phyloP scores from a whole-genome alignment of 2,888 invertebrate genomes.

The Chalcosyrphus nemorum region DNA sequence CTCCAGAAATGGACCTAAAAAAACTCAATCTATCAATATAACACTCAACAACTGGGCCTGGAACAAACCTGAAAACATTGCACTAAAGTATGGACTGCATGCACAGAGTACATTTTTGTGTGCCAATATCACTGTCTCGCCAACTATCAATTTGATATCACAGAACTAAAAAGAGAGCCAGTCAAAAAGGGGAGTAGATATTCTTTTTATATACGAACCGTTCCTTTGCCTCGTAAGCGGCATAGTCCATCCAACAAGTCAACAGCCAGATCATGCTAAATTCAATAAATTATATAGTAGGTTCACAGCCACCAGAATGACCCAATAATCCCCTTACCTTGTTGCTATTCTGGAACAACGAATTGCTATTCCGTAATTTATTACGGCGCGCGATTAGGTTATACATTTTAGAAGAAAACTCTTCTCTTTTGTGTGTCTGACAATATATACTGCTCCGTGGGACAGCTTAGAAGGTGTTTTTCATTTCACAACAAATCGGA shows the following conservation, averaged over 20 bases:
- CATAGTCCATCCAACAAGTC: constrained; percentile 38
- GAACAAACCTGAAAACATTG: constrained; percentile 76
- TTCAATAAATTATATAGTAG: background rate
- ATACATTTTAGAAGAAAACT: constrained; percentile 25
- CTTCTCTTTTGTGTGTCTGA: background rate
- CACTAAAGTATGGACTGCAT: constrained; percentile 76
- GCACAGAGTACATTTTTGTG: constrained; percentile 76
- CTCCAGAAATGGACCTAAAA: constrained; percentile 75
- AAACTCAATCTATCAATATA: background rate
- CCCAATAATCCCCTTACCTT: constrained; percentile 5
- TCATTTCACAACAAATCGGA: constrained; percentile 40
- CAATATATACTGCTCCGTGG: background rate
- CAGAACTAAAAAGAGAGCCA: too few relatives aligned
- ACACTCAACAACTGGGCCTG: too few relatives aligned
- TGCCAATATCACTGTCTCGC: constrained; percentile 71
- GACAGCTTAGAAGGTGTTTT: background rate
- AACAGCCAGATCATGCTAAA: constrained; percentile 16
- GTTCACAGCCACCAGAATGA: too few relatives aligned
- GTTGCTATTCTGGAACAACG: constrained; percentile 22
- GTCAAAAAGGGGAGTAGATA: too few relatives aligned
- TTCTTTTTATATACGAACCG: constrained; percentile 12
- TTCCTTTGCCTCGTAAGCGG: constrained; percentile 25
- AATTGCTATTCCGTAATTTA: background rate
- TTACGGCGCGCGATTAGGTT: background rate
- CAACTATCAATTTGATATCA: constrained; percentile 74